These are phyloP conservation scores for Pedicia rivosa DNA, from an alignment of 2,888 invertebrate genomes.

Conservation along the genomic window DNA sequence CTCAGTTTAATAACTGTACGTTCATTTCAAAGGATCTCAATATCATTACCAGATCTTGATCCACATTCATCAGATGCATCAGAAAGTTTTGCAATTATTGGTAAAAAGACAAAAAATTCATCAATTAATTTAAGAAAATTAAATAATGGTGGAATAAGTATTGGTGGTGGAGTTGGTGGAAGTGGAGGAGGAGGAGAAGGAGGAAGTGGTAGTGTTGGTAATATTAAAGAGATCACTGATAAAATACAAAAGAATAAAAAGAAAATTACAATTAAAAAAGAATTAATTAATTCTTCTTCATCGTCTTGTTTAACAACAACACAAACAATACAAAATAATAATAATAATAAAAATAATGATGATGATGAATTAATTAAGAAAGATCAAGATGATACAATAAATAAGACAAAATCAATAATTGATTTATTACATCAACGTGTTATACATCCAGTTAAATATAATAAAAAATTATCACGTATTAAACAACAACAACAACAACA, in stretches of 20 bases:
- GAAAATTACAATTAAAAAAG: background rate
- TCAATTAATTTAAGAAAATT: too few relatives aligned
- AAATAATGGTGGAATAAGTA: background rate
- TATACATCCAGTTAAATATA: constrained; percentile 6
- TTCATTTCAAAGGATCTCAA: constrained; percentile 45
- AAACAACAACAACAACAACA: too few relatives aligned
- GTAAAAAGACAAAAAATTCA: too few relatives aligned
- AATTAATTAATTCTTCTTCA: too few relatives aligned
- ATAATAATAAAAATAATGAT: constrained; percentile 31
- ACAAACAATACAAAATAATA: background rate
- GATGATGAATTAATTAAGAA: constrained; percentile 33
- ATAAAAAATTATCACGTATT: constrained; percentile 1
- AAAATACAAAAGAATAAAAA: too few relatives aligned
- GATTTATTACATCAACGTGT: constrained; percentile 26
- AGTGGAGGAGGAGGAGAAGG: background rate
- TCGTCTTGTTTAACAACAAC: background rate
- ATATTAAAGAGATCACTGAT: too few relatives aligned
- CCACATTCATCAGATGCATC: constrained; percentile 51
- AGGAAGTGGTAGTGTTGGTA: background rate
- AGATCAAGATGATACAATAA: background rate
- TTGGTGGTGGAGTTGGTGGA: background rate
- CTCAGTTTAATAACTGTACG: constrained; percentile 64
- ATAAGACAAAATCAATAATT: constrained; percentile 24
- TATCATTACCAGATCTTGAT: constrained; percentile 63
- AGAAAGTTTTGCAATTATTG: constrained; percentile 11